Percentiles rank a stretch among this genome's conserved stretches.
phyloP scores from a whole-genome alignment of 2,888 invertebrate species.

The Drosophila aldrichi region DNA sequence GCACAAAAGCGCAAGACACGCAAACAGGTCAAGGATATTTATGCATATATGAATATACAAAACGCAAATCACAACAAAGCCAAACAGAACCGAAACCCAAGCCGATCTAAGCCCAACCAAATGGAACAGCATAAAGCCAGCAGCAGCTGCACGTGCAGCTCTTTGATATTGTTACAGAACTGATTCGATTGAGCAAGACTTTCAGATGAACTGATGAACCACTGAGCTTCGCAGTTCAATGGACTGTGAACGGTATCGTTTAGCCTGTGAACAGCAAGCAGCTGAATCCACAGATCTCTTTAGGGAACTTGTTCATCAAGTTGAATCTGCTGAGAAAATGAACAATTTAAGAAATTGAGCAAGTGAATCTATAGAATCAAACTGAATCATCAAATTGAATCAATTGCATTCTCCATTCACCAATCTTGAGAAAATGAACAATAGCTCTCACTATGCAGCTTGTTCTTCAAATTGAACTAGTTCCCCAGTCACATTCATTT shows the following conservation, averaged over 20 bases:
- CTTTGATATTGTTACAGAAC: too few relatives aligned
- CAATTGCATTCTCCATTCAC: too few relatives aligned
- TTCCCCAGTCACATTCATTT: neutral
- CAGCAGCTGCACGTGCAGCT: constrained; percentile 6
- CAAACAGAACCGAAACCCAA: constrained; percentile 7
- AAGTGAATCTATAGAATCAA: too few relatives aligned
- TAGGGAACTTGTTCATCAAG: neutral
- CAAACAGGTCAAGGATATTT: constrained; percentile 76
- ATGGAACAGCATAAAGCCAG: constrained; percentile 21
- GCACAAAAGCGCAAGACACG: constrained; percentile 69
- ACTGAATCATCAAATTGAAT: too few relatives aligned
- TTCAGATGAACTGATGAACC: neutral
- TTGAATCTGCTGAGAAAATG: too few relatives aligned
- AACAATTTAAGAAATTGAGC: too few relatives aligned
- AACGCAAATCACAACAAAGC: constrained; percentile 34
- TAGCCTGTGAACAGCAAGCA: too few relatives aligned
- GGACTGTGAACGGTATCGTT: neutral
- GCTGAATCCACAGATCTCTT: neutral
- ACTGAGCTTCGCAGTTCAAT: neutral
- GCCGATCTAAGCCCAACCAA: constrained; percentile 26
- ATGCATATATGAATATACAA: constrained; percentile 65
- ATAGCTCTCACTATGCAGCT: neutral
- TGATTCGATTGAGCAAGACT: neutral
- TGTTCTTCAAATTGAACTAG: neutral
- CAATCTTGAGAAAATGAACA: too few relatives aligned